phyloP scores from a whole-genome alignment of 30 jellyfish, hydroid and myxozoan genomes.

The Clytia hemisphaerica region DNA sequence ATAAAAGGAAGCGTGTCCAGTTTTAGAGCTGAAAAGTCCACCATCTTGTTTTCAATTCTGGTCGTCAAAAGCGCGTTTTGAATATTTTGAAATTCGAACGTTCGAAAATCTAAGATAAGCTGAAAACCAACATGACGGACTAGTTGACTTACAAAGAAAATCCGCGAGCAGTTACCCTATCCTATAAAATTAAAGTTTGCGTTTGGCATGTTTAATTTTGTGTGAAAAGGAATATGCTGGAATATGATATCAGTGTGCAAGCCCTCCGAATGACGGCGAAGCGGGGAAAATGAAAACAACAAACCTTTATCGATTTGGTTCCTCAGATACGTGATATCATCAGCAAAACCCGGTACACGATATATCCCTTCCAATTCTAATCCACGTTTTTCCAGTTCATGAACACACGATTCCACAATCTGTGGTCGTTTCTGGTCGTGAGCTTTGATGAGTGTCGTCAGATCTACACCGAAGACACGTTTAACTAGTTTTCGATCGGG shows the following conservation, averaged over 20 bases:
- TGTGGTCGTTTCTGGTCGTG: constrained; percentile 69
- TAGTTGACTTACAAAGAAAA: too few relatives aligned
- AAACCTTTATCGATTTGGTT: constrained; percentile 74
- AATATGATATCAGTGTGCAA: background rate
- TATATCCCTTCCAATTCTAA: constrained; percentile 62
- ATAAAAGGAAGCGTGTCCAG: too few relatives aligned
- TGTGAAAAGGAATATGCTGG: background rate
- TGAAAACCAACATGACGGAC: too few relatives aligned
- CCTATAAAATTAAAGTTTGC: background rate
- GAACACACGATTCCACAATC: constrained; percentile 69
- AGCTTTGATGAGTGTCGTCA: constrained; percentile 76
- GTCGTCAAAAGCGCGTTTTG: too few relatives aligned
- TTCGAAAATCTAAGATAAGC: too few relatives aligned
- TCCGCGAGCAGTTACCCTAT: too few relatives aligned
- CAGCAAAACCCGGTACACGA: constrained; percentile 88
- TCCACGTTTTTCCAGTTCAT: constrained; percentile 82
- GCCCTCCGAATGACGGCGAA: too few relatives aligned
- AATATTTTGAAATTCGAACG: too few relatives aligned
- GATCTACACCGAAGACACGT: constrained; percentile 93
- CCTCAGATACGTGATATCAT: constrained; percentile 61
- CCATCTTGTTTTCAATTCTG: too few relatives aligned
- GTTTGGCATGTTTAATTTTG: background rate
- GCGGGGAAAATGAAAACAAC: too few relatives aligned
- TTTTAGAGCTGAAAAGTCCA: too few relatives aligned
- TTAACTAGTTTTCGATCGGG: constrained; percentile 87